Base-by-base conservation (phyloP, 2,113 vertebrate species). In the Hippolais icterina region DNA sequence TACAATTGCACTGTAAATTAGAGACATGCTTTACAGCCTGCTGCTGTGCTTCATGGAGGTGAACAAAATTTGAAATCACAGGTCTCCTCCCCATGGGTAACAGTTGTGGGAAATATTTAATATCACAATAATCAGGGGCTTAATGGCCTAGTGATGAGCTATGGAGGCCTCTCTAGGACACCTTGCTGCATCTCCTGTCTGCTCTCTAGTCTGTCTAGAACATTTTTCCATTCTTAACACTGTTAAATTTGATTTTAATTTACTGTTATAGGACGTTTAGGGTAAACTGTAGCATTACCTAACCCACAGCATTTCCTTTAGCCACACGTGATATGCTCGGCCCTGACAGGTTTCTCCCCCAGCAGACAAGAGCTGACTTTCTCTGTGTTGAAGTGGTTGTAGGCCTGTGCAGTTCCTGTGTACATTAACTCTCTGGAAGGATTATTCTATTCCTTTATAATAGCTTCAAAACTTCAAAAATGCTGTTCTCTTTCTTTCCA, bases 1-100 rank as follows among this genome's bases (percentile, higher is more conserved):
- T 78, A 86, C n/a, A 88, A 54, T 74, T 91, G 63, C 61, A 83
- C 68, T 70, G 86, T 93, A 95, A 94, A 96, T 95, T 89, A 86
- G 65, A 87, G 91, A 82, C 18, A 35, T 69, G 46, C 42, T 96
- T 94, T 96, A 83, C 46, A 76, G 64, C 79, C 74, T 93, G 65
- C 82, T 84, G 66, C 53, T 94, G 87, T 95, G 82, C 61, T 96
- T 87, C 64, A 81, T 50, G 78, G 87, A 92, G 81, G 75, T 49
- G 84, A 93, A 90, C 66, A 90, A 89, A 60, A 84, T 80, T 72
- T 84, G 77, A 94, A 89, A 83, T 74, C 72, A 29, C 4, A 5
- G n/a, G 56, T 72, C 35, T 94, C n/a, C 11, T 65, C 60, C 49
- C 92, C 0, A 4, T 77, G 63, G 49, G 46, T 85, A 92, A 59